These are phyloP conservation scores for Drepanosiphum platanoidis DNA, from an alignment of 2,888 invertebrate genomes.

Conservation along the genomic window DNA sequence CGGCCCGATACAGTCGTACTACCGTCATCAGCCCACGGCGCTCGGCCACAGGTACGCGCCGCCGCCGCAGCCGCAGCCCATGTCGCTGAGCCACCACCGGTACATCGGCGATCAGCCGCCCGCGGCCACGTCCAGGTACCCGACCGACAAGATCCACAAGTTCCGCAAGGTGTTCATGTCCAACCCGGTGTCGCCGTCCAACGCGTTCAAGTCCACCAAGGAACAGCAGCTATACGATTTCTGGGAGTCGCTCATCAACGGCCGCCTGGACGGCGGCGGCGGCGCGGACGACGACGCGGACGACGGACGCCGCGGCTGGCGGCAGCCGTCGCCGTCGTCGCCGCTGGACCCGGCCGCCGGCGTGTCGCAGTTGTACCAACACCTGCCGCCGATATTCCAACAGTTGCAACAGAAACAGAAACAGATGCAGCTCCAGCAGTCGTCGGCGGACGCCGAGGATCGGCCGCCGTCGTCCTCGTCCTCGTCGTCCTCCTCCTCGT, in stretches of 20 bases:
- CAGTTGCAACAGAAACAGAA: conserved; percentile 24
- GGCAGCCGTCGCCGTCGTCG: neutral
- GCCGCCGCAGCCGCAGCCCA: neutral
- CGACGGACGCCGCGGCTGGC: neutral
- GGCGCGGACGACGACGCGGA: neutral
- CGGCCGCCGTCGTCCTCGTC: neutral
- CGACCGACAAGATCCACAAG: conserved; percentile 48
- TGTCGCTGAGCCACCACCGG: neutral
- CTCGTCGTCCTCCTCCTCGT: neutral
- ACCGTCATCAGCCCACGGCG: neutral
- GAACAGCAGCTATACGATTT: conserved; percentile 47
- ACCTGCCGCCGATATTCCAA: conserved; percentile 28
- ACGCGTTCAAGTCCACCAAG: conserved; percentile 52
- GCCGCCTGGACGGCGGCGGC: neutral
- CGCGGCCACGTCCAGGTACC: neutral
- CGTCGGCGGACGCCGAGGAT: neutral
- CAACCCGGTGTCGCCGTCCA: conserved; percentile 44
- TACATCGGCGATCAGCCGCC: too few relatives aligned
- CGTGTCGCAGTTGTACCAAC: conserved; percentile 14
- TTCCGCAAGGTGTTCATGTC: conserved; percentile 53
- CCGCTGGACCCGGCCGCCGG: neutral
- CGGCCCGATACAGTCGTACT: neutral
- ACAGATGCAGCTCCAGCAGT: neutral
- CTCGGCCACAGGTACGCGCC: neutral
- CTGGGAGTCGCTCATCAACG: conserved; percentile 50